Conservation (phyloP, 2,797 vertebrate genomes). For the Dryobates pubescens region DNA sequence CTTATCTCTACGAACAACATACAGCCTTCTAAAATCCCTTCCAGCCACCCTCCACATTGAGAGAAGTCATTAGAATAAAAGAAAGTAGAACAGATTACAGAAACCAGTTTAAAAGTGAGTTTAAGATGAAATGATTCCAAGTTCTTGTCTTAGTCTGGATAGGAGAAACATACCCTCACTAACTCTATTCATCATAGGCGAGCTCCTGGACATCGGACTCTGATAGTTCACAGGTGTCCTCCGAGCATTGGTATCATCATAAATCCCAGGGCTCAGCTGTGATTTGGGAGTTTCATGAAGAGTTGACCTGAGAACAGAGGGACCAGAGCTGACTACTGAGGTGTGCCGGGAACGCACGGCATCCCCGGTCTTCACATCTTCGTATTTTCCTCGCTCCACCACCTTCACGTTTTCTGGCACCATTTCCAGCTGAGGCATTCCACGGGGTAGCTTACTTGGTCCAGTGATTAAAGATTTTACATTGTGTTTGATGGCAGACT, state of each 20-base stretch:
- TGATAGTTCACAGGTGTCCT: slow-evolving; percentile 94
- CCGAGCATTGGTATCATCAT: slow-evolving; percentile 92
- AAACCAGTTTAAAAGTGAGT: background rate
- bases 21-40: background rate
- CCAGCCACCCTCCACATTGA: background rate
- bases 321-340: slow-evolving; percentile 93
- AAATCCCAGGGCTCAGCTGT: slow-evolving; percentile 94
- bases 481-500: slow-evolving; percentile 95
- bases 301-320: slow-evolving; percentile 95
- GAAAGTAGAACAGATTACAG: background rate
- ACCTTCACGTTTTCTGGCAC: slow-evolving; percentile 82
- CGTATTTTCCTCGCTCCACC: slow-evolving; percentile 90
- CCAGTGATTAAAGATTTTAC: slow-evolving; percentile 98
- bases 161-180: slow-evolving; percentile 83
- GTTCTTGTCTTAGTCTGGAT: background rate
- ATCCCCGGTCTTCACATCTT: slow-evolving; percentile 87
- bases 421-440: slow-evolving; percentile 89
- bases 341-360: slow-evolving; percentile 87
- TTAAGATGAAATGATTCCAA: background rate
- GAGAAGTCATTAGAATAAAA: background rate
- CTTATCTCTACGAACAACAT: background rate
- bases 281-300: slow-evolving; percentile 91
- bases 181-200: slow-evolving; percentile 89
- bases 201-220: slow-evolving; percentile 90
- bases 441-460: slow-evolving; percentile 88